Percentiles rank a stretch among this genome's conserved stretches.
Evolutionary conservation across 2,113 vertebrate species (phyloP).

Genomic region (Ctenomys sociabilis): DNA sequence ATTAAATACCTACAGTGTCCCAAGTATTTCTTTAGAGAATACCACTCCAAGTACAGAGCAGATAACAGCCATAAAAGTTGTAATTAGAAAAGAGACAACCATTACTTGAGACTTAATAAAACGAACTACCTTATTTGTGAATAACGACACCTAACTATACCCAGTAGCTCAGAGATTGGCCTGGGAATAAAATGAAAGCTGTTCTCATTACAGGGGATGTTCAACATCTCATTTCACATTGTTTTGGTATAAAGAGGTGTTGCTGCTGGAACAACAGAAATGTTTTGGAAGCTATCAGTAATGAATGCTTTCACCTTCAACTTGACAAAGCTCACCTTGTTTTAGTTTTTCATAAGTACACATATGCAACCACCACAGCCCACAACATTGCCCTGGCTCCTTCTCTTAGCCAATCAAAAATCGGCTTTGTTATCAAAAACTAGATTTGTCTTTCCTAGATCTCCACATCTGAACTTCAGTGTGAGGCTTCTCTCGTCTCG

Average conservation of each 20-base stretch:
- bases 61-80: background rate
- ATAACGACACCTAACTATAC: background rate
- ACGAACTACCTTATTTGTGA: background rate
- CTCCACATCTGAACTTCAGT: background rate
- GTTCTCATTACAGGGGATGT: background rate
- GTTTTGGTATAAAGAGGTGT: background rate
- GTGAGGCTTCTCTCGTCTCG: background rate
- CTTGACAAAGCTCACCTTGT: background rate
- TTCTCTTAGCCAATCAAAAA: background rate
- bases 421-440: background rate
- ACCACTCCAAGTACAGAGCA: background rate
- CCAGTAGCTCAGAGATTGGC: background rate
- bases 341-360: background rate
- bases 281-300: background rate
- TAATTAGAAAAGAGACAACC: background rate
- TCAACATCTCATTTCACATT: background rate
- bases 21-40: background rate
- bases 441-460: background rate
- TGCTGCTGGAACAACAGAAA: slow-evolving; percentile 7
- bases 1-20: background rate
- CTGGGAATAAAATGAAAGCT: background rate
- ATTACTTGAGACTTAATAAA: background rate
- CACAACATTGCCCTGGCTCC: background rate
- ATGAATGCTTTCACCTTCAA: background rate
- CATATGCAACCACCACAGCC: background rate